Conservation (phyloP, 37 sponge, comb jelly and placozoan genomes). For the Hormiphora californensis region DNA sequence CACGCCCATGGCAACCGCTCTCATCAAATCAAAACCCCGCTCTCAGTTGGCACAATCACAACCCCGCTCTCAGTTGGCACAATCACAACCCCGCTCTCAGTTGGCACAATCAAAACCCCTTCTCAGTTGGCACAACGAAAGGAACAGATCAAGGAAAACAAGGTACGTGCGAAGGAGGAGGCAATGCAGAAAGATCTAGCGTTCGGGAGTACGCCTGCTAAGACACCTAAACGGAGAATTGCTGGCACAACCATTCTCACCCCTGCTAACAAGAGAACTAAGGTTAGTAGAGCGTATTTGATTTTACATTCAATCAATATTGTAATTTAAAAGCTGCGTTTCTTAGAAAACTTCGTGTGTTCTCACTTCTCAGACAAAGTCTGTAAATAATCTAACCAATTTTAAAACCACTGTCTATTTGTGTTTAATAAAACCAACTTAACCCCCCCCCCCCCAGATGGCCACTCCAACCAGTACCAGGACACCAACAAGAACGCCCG, state of each 20-base stretch:
- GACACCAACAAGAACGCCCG: constrained; percentile 3
- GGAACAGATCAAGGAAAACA: constrained; percentile 40
- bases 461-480: too few relatives aligned
- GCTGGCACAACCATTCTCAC: constrained; percentile 35
- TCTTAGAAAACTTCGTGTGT: background rate
- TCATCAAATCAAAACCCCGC: too few relatives aligned
- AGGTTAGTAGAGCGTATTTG: background rate
- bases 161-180: background rate
- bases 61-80: too few relatives aligned
- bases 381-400: background rate
- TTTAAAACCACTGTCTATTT: background rate
- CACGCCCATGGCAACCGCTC: too few relatives aligned
- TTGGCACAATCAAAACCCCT: background rate
- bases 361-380: background rate
- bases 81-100: too few relatives aligned
- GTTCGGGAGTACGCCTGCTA: constrained; percentile 12
- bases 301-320: background rate
- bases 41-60: too few relatives aligned
- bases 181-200: constrained; percentile 18
- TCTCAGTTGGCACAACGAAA: background rate
- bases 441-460: too few relatives aligned
- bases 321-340: background rate
- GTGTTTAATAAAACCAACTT: too few relatives aligned
- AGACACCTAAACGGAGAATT: constrained; percentile 11
- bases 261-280: background rate